phyloP scores from a whole-genome alignment of 2,113 vertebrate genomes.

The Chaetodon auriga region DNA sequence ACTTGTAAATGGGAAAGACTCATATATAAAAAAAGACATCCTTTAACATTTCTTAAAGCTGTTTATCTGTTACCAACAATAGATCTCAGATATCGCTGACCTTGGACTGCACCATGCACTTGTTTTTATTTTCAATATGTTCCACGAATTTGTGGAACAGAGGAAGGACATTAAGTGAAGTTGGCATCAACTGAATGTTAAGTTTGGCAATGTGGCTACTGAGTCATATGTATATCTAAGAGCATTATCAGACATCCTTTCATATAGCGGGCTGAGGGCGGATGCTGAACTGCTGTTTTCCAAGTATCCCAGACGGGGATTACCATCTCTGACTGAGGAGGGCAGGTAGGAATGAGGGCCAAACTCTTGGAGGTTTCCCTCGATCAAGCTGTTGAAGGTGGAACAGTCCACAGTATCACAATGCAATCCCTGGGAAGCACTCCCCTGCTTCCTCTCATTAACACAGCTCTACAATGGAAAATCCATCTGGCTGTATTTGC shows the following conservation, averaged over 20 bases:
- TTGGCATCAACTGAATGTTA: constrained; percentile 67
- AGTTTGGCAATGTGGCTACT: constrained; percentile 64
- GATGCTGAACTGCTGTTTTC: constrained; percentile 63
- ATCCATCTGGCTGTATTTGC: constrained; percentile 79
- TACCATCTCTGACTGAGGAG: constrained; percentile 56
- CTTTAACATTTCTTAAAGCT: constrained; percentile 28
- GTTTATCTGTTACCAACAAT: constrained; percentile 59
- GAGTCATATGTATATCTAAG: constrained; percentile 58
- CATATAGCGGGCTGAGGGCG: constrained; percentile 37
- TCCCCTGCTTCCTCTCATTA: constrained; percentile 84
- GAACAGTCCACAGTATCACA: constrained; percentile 72
- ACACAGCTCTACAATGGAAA: constrained; percentile 80
- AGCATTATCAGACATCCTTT: constrained; percentile 76
- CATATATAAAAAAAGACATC: not conserved
- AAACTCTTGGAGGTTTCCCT: constrained; percentile 74
- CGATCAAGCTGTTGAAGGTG: constrained; percentile 63
- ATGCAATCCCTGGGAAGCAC: constrained; percentile 84
- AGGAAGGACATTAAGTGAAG: constrained; percentile 70
- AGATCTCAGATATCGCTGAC: constrained; percentile 51
- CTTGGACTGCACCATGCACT: constrained; percentile 52
- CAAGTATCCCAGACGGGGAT: constrained; percentile 71
- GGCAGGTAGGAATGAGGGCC: constrained; percentile 59
- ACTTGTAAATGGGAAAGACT: not conserved
- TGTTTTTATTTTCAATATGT: constrained; percentile 66
- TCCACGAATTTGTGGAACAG: constrained; percentile 68